Evolutionary conservation across 2,888 invertebrate species (phyloP), one percentile per base, ranked within the genome.

Genomic region (Saturnia japonica): DNA sequence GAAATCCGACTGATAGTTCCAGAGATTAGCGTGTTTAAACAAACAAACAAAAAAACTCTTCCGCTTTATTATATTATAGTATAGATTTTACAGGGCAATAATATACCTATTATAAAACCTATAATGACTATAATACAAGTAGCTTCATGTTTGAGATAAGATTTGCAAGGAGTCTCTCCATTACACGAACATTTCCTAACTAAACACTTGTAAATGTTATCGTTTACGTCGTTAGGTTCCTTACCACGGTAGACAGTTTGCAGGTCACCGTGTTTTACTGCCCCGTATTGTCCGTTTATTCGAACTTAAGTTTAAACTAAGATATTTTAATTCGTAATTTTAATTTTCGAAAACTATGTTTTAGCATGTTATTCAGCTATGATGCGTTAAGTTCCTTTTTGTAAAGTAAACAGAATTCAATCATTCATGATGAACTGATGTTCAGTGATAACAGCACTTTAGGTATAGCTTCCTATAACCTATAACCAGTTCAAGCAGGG

Each of bases 191-290:
- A 40, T 64, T 64, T 34, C n/a, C 70, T 70, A 70, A 67, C 66
- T 70, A 70, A 66, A 70, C 70, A 67, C 70, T 70, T 70, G 71
- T 72, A 68, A 72, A 72, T 71, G 69, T 70, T 73, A 75, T 75
- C 74, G 71, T 71, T 72, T 75, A 68, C 19, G 72, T 72, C 72
- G 71, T 72, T 72, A 72, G 69, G 54, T 69, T 67, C 60, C 57
- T 67, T n/a, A 40, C 40, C 34, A n/a, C 25, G 11, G n/a, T 64
- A 64, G 34, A 40, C 64, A n/a, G n/a, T n/a, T 40, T 64, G n/a
- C 40, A 40, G 62, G 64, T 64, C 40, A 62, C 28, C 19, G 40
- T 64, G 28, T 60, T 60, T 25, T 14, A 28, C 57, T 60, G 14
- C 57, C 0, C 14, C 12, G 25, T 60, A 28, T 28, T 7, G 11